Percentiles rank a stretch among this genome's conserved stretches.
Evolutionary conservation across 2,888 invertebrate species (phyloP).

Genomic region (Troilus luridus): DNA sequence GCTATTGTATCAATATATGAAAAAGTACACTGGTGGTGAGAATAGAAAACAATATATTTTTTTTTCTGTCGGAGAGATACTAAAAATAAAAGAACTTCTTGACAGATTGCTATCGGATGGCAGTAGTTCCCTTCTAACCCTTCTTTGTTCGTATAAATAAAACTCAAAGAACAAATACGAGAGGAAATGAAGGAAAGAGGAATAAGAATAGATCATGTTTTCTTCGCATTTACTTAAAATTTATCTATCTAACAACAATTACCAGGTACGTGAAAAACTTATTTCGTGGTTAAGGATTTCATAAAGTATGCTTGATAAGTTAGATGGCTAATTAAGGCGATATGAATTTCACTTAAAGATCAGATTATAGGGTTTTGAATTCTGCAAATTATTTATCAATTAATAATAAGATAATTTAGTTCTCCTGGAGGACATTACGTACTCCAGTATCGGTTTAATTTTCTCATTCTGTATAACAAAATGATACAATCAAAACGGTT

Average conservation of each 20-base stretch:
- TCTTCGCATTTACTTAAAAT: not conserved
- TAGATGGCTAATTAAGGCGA: no score
- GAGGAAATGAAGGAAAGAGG: not conserved
- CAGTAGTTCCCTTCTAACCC: not conserved
- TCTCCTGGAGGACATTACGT: not conserved
- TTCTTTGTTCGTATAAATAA: not conserved
- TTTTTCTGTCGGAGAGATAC: not conserved
- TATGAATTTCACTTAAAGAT: no score
- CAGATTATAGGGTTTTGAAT: no score
- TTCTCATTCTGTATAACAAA: not conserved
- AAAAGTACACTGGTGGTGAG: not conserved
- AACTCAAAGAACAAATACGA: not conserved
- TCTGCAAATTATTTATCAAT: no score
- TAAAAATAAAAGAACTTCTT: not conserved
- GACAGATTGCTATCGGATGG: not conserved
- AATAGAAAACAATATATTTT: not conserved
- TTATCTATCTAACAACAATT: not conserved
- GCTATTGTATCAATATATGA: no score
- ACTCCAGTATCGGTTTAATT: not conserved
- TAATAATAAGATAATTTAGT: not conserved
- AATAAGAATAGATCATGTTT: not conserved
- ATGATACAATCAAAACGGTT: not conserved
- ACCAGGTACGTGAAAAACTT: not conserved
- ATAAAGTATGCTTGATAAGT: no score
- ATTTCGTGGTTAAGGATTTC: not conserved